A percentile compares a stretch with the other conserved stretches of the same genome.
phyloP scores from a whole-genome alignment of 2,888 invertebrate genomes.

The Drosophila kambysellisi region DNA sequence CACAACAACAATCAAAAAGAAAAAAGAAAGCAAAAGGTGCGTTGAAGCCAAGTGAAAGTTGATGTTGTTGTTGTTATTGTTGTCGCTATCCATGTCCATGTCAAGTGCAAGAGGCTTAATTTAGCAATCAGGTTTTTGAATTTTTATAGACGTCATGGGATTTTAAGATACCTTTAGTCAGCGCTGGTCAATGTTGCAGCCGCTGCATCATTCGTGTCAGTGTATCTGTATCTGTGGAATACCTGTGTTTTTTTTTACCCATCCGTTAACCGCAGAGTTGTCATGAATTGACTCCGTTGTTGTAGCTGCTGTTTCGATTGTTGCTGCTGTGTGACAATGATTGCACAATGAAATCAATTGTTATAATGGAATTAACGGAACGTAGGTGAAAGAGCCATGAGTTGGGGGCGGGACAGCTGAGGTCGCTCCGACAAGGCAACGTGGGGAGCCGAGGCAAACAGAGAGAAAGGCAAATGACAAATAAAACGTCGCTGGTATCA shows the following conservation, averaged over 20 bases:
- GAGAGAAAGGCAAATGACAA: slow-evolving; percentile 23
- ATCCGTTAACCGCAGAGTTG: slow-evolving; percentile 58
- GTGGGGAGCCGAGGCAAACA: background rate
- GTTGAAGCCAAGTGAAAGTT: slow-evolving; percentile 63
- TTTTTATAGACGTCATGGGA: slow-evolving; percentile 33
- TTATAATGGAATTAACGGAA: slow-evolving; percentile 77
- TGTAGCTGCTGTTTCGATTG: slow-evolving; percentile 30
- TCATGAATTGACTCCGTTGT: slow-evolving; percentile 56
- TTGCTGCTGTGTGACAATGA: slow-evolving; percentile 70
- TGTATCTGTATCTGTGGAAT: slow-evolving; percentile 44
- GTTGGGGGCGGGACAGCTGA: slow-evolving; percentile 26
- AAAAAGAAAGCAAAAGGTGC: slow-evolving; percentile 52
- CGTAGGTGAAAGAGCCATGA: slow-evolving; percentile 56
- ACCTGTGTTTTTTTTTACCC: slow-evolving; percentile 55
- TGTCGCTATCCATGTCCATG: slow-evolving; percentile 7
- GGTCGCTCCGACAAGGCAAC: slow-evolving; percentile 4
- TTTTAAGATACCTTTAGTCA: slow-evolving; percentile 56
- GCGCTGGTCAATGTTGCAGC: slow-evolving; percentile 43
- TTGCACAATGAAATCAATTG: slow-evolving; percentile 79
- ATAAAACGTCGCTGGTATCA: slow-evolving; percentile 23
- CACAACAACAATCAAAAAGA: slow-evolving; percentile 14
- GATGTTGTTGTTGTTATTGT: slow-evolving; percentile 24
- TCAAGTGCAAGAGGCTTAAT: slow-evolving; percentile 39
- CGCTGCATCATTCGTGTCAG: slow-evolving; percentile 2
- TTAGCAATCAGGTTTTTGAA: slow-evolving; percentile 38